Percentiles rank a stretch among this genome's conserved stretches.
Conservation (phyloP, 2,797 vertebrate species). For the Anguilla obscura region DNA sequence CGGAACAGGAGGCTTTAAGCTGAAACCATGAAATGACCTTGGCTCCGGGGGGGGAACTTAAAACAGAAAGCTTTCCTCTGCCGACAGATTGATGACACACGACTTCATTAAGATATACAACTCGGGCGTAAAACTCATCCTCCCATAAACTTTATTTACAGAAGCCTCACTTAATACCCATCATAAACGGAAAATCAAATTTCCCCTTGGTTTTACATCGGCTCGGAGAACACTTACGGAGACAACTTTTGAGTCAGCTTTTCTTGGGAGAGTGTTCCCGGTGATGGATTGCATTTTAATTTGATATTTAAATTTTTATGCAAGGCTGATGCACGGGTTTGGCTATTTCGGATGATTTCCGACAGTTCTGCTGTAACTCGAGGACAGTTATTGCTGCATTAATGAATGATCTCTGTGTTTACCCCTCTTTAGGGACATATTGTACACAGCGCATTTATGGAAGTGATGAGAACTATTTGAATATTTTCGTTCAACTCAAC, state of each 20-base stretch:
- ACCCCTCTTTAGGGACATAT: slow-evolving; percentile 28
- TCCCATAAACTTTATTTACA: slow-evolving; percentile 58
- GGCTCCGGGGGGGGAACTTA: slow-evolving; percentile 38
- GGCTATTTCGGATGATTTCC: slow-evolving; percentile 40
- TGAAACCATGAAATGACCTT: slow-evolving; percentile 36
- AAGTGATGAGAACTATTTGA: not conserved
- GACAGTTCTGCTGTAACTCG: not conserved
- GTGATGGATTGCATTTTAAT: slow-evolving; percentile 45
- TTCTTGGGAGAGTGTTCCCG: slow-evolving; percentile 34
- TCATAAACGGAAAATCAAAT: slow-evolving; percentile 55
- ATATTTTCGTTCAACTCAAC: not conserved
- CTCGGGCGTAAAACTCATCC: slow-evolving; percentile 43
- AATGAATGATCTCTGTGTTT: not conserved
- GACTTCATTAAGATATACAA: slow-evolving; percentile 39
- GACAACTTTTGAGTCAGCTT: slow-evolving; percentile 27
- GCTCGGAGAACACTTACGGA: slow-evolving; percentile 47
- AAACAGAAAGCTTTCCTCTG: slow-evolving; percentile 1
- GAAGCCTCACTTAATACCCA: slow-evolving; percentile 51
- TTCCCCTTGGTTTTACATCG: slow-evolving; percentile 52
- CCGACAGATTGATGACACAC: slow-evolving; percentile 21
- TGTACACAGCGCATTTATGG: not conserved
- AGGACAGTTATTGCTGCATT: not conserved
- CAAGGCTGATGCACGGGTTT: slow-evolving; percentile 44
- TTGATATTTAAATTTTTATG: slow-evolving; percentile 47
- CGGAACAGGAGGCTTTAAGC: not conserved